Base-by-base conservation (phyloP, 2,113 vertebrate species). In the Progne subis region DNA sequence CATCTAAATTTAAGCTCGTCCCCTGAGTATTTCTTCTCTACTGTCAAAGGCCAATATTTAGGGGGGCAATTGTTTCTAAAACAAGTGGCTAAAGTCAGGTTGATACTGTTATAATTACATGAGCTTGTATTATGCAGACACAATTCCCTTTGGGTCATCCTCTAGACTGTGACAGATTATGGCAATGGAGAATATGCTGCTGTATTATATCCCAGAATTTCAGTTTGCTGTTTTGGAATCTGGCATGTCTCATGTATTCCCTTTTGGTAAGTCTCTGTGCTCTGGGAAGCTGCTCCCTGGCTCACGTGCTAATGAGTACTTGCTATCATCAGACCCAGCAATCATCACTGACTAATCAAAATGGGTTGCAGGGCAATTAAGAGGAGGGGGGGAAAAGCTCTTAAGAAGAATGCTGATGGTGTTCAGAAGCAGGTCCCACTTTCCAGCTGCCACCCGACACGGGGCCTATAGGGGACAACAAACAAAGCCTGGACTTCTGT, bases 291-390 rank as follows among this genome's bases (percentile, higher is more conserved):
- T 90, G 79, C 75, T 94, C 85, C 63, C 55, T 86, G 82, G 85
- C 63, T 90, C 76, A n/a, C 11, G 29, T 88, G 85, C 64, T 86
- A 88, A 88, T 92, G 88, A 96, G 39, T 15, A 86, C 37, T 90
- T 86, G 82, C 88, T 81, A 59, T 94, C 88, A 77, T 47, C 71
- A 86, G 71, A 83, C 68, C 43, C 63, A 74, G 46, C 59, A 94
- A 70, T 93, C 71, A 95, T 67, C 88, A 86, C 90, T 72, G 56
- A 43, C 90, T 81, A 90, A 93, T 92, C 92, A 81, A 53, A 94
- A 86, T 5, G 49, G 71, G 59, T 34, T 94, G 83, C 60, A 88
- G 83, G 77, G 68, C 85, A 92, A 94, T 81, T 90, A 92, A 61
- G 25, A 57, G 14, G 21, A 37, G 37, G 37, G 37, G 37, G 37